Conservation (phyloP, 2,888 invertebrate genomes). For the Drosophila putrida region DNA sequence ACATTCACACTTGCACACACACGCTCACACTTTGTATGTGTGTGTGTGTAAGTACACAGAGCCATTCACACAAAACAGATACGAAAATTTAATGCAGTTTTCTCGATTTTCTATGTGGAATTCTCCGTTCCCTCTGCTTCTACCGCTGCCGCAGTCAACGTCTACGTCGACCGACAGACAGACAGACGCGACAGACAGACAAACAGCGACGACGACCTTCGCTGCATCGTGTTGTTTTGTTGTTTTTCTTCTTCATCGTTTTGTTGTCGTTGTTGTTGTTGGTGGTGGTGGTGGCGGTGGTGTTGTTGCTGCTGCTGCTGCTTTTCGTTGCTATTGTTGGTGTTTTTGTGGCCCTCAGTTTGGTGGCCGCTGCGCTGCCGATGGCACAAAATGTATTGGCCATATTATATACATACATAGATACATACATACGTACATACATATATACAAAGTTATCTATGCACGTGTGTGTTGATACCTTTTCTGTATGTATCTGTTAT, state of each 20-base stretch:
- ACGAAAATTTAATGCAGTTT: conserved; percentile 78
- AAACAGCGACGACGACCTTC: conserved; percentile 67
- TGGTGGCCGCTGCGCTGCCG: conserved; percentile 62
- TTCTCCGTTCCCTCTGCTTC: conserved; percentile 47
- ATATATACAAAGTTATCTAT: conserved; percentile 30
- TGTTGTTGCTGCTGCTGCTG: conserved; percentile 40
- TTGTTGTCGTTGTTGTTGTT: conserved; percentile 25
- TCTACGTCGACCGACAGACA: conserved; percentile 36
- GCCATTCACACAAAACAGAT: conserved; percentile 42
- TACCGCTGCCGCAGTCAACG: conserved; percentile 36
- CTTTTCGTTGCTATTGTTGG: conserved; percentile 51
- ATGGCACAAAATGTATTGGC: conserved; percentile 73
- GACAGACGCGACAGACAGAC: too few relatives aligned
- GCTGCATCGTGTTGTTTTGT: conserved; percentile 58
- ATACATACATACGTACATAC: conserved; percentile 4
- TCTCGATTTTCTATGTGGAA: conserved; percentile 77
- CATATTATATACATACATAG: conserved; percentile 21
- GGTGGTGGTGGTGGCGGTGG: conserved; percentile 12
- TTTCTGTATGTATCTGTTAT: conserved; percentile 64
- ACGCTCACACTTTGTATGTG: conserved; percentile 2
- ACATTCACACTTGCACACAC: conserved; percentile 18
- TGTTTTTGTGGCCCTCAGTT: conserved; percentile 71
- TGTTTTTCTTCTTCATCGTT: conserved; percentile 36
- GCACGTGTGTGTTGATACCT: conserved; percentile 32
- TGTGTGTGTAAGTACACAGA: conserved; percentile 8